Evolutionary conservation across 1,140 invertebrate genomes (phyloP), one percentile per base, ranked within the genome.

Genomic region (Leptestheria dahalacensis): DNA sequence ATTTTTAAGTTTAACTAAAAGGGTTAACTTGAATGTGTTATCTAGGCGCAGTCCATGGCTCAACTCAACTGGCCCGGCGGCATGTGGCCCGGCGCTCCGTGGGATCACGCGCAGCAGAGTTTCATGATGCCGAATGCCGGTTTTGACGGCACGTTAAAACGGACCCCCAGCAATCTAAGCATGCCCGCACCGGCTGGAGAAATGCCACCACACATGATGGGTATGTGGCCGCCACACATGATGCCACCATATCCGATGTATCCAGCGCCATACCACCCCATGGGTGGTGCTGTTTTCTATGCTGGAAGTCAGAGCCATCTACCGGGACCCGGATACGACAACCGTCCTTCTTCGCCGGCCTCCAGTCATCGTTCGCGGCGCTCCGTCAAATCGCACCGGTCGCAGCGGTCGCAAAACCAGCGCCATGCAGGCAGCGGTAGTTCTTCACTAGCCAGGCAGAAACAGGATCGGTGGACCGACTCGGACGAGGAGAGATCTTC

Each of bases 31-130:
- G n/a, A n/a, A n/a, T n/a, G n/a, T n/a, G 4, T 23, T 25, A 69
- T 68, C 9, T 65, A 85, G 82, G 80, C 82, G 0, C 82, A 84
- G 65, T 85, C 82, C 0, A 78, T 84, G 75, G 82, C 82, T 0
- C 82, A 83, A 23, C 66, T 83, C 1, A 78, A 78, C 63, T 81
- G 75, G 68, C 74, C 72, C 62, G 75, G 70, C 68, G 79, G 79
- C 26, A 74, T 74, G 74, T 52, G 51, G 54, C 26, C 21, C 1
- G 48, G 47, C 46, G 57, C 50, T 48, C 33, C 64, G 58, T 66
- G 71, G 68, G 69, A 70, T 62, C 66, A 73, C 68, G 28, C 68
- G 71, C 59, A 64, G 75, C 73, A 73, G 69, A 68, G 18, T 63
- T 68, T 58, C 57, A 28, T 33, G 20, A 60, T 50, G 23, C 58